Base-by-base conservation (phyloP, 2,888 invertebrate species). In the Glaucopsyche alexis region DNA sequence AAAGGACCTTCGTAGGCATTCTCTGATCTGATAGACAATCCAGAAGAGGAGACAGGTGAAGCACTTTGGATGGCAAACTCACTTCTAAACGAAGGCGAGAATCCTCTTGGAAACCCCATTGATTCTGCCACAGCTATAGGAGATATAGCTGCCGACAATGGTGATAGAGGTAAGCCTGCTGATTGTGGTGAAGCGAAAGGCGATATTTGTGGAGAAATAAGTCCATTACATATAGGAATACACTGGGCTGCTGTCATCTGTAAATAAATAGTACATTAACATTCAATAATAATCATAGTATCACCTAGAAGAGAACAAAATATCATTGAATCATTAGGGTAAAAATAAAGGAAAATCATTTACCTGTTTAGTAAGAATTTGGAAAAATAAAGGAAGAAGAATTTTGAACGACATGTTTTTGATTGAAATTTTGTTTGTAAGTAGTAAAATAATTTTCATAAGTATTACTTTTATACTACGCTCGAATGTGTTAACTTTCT, bases 1-100 rank as follows among this genome's bases (percentile, higher is more conserved):
- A 85, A 71, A 4, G 75, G 72, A 0, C 85, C 85, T 50, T 80
- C 82, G 52, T 83, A 81, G 1, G 74, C 80, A 74, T 84, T 83
- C 72, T 84, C 82, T 29, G 84, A 84, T 9, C 79, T 73, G n/a
- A 85, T 80, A 13, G 82, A 75, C n/a, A 85, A 76, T 13, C 85
- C 85, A 50, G 74, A 78, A 6, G 81, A 79, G 6, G 78, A 74
- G 19, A 80, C 75, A 1, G 79, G 81, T 70, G 77, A 83, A n/a
- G 78, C 76, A 71, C 81, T 81, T 71, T 80, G 71, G 2, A 80
- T 76, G 8, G 78, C 73, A 11, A 82, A 75, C 8, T 74, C 75
- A 13, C 49, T 69, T 47, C 69, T 29, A 14, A 69, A 49, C 0
- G 19, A 49, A 42, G 69, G 69, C 7, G 47, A 19, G 45, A n/a